These are phyloP conservation scores for Serilophus lunatus DNA, from an alignment of 2,113 vertebrate species.

Conservation along the genomic window DNA sequence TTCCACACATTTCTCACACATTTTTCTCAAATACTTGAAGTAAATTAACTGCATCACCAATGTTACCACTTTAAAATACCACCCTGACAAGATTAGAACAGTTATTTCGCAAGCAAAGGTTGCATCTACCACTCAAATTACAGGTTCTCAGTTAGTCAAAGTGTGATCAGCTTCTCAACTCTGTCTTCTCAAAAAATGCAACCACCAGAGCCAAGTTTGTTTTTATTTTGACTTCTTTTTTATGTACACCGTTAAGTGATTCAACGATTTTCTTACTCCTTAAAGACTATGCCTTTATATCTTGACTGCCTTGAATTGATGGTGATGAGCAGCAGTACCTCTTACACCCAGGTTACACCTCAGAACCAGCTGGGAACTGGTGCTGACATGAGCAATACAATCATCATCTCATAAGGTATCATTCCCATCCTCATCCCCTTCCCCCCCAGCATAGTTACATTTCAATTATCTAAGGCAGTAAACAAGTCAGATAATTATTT, in stretches of 20 bases:
- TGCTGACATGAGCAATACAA: background rate
- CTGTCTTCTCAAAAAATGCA: background rate
- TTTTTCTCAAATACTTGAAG: background rate
- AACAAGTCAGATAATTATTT: background rate
- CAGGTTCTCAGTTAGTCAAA: background rate
- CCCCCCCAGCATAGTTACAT: background rate
- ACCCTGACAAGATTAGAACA: background rate
- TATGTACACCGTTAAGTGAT: accelerated
- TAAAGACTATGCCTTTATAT: background rate
- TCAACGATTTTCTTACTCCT: background rate
- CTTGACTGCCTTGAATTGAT: background rate
- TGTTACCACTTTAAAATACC: background rate
- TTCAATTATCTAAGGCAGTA: background rate
- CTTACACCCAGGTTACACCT: background rate
- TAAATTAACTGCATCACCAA: background rate
- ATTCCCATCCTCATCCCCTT: background rate
- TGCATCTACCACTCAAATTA: background rate
- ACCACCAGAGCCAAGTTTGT: background rate
- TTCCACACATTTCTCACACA: background rate
- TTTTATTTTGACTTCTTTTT: background rate
- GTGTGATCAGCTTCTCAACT: background rate
- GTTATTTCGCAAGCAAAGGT: background rate
- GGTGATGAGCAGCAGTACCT: background rate
- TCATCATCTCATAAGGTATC: background rate
- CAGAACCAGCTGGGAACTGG: background rate